Percentiles rank a stretch among this genome's conserved stretches.
Conservation (phyloP, 2,888 invertebrate species). For the Drosophila kambysellisi region DNA sequence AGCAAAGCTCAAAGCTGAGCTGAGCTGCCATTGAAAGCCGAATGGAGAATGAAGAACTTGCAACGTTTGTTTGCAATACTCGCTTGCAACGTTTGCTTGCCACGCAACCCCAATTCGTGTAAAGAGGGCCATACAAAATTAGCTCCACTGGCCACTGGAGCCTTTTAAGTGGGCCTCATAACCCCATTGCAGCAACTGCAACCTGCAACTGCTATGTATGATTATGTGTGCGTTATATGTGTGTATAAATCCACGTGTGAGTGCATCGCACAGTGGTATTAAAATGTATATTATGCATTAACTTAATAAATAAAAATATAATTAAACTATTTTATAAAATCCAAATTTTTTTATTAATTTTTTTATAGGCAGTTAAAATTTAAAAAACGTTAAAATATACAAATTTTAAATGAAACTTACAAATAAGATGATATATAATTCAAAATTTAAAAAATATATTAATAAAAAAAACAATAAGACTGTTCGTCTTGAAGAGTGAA, state of each 20-base stretch:
- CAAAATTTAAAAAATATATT: too few relatives aligned
- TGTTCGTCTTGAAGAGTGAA: not conserved
- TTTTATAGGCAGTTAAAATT: too few relatives aligned
- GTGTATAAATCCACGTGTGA: slow-evolving; percentile 49
- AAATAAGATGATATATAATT: not conserved
- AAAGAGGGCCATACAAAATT: slow-evolving; percentile 63
- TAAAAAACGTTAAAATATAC: too few relatives aligned
- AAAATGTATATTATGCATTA: too few relatives aligned
- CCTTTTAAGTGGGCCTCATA: slow-evolving; percentile 64
- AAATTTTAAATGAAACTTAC: not conserved
- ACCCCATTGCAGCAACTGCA: slow-evolving; percentile 57
- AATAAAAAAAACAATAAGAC: not conserved
- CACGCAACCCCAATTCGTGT: slow-evolving; percentile 62
- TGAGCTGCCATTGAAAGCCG: slow-evolving; percentile 57
- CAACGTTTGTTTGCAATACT: slow-evolving; percentile 7
- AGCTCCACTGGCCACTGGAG: slow-evolving; percentile 70
- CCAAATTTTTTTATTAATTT: not conserved
- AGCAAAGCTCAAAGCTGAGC: slow-evolving; percentile 34
- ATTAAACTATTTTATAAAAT: too few relatives aligned
- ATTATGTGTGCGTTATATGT: slow-evolving; percentile 13
- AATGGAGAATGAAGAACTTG: slow-evolving; percentile 38
- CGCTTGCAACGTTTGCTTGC: slow-evolving; percentile 13
- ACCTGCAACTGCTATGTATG: slow-evolving; percentile 24
- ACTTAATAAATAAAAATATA: too few relatives aligned
- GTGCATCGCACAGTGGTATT: slow-evolving; percentile 49